Base-by-base conservation (phyloP, 2,797 vertebrate species). In the Clarias fuscus region DNA sequence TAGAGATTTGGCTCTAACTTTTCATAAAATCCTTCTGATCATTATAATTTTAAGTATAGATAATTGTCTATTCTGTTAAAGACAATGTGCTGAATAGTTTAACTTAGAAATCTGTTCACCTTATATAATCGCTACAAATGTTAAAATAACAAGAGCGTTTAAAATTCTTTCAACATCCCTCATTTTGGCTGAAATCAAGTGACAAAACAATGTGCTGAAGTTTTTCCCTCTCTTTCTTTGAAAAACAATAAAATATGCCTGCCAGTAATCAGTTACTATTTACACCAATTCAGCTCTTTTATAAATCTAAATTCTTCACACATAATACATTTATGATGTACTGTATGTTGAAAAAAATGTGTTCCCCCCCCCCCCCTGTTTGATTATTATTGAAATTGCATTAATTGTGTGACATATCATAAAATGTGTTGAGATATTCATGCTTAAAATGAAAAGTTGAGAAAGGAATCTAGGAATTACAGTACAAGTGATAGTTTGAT, bases 401-500 rank as follows among this genome's bases (percentile, higher is more conserved):
- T 65, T 18, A 30, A 48, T 67, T 82, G 33, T 40, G 30, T 78
- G 1, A 43, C 40, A 15, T 79, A 82, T 4, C 11, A 65, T 20
- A 48, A 27, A 65, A 48, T 64, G 17, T 62, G 20, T 79, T 64
- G 4, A 86, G 43, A 20, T 56, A 33, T 37, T 62, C 33, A 27
- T 30, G 37, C 14, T 27, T 61, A 10, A 70, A 83, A 82, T 86
- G 30, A 86, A 40, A 77, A 43, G 33, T 78, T 48, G 33, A 37
- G 33, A 62, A 72, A 27, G 70, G 77, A 27, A 82, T 56, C 22
- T 58, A 88, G 27, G 65, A 53, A 83, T 6, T 48, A 68, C 33
- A 33, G 33, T 33, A 33, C 67, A 81, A 18, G 76, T 67, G 72
- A 30, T 15, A 79, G 58, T 78, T 86, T 43, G 77, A 83, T 37